Evolutionary conservation across 2,888 invertebrate genomes (phyloP).

Genomic region (Sinhomidia bicolor): DNA sequence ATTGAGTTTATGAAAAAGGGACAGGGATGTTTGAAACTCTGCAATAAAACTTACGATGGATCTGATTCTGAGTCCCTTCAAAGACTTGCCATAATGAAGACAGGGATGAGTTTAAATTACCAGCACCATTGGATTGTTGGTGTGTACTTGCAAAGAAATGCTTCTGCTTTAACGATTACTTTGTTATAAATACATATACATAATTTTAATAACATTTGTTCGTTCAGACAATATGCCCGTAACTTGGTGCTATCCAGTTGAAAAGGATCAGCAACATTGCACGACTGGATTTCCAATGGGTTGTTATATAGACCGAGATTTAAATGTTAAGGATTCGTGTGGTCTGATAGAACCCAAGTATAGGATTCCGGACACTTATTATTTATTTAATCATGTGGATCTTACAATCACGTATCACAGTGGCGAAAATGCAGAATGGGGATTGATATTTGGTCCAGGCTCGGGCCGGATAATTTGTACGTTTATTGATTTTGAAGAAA

Average conservation of each 20-base stretch:
- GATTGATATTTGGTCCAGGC: slow-evolving; percentile 88
- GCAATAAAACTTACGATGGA: slow-evolving; percentile 87
- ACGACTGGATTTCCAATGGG: slow-evolving; percentile 97
- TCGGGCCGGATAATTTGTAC: slow-evolving; percentile 91
- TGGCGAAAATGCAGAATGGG: slow-evolving; percentile 94
- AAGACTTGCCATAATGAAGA: slow-evolving; percentile 91
- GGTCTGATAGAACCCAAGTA: slow-evolving; percentile 74
- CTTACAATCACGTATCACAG: slow-evolving; percentile 96
- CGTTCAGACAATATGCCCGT: slow-evolving; percentile 99
- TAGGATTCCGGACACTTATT: slow-evolving; percentile 87
- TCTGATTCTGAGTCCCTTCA: slow-evolving; percentile 86
- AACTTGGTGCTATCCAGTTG: slow-evolving; percentile 93
- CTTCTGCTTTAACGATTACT: background rate
- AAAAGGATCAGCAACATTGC: slow-evolving; percentile 87
- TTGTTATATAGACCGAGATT: slow-evolving; percentile 89
- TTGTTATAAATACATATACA: background rate
- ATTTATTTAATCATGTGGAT: slow-evolving; percentile 98
- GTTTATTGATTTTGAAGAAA: too few relatives aligned
- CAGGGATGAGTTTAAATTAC: slow-evolving; percentile 97
- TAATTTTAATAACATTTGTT: too few relatives aligned
- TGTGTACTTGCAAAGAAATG: slow-evolving; percentile 81
- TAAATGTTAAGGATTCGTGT: slow-evolving; percentile 81
- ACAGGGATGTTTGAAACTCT: slow-evolving; percentile 71
- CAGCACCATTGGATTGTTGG: slow-evolving; percentile 98
- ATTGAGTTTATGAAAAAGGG: slow-evolving; percentile 88